Base-by-base conservation (phyloP, 2,113 vertebrate species). In the Gavialis gangeticus region DNA sequence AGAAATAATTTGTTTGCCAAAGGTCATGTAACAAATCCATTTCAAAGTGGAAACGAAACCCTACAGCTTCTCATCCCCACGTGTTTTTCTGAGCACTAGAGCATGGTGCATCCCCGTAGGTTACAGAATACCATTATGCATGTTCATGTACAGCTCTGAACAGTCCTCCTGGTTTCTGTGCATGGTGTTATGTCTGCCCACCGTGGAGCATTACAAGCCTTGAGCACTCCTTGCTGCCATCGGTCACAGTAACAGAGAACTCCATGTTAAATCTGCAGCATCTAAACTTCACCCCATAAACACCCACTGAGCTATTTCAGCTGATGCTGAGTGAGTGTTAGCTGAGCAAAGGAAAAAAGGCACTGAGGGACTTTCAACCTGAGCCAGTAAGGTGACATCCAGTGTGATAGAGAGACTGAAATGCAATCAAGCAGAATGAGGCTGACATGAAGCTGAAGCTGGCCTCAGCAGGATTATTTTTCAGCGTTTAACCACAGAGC, bases 391-490 rank as follows among this genome's bases (percentile, higher is more conserved):
- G 2, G 4, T 92, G 84, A 90, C 67, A 28, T 94, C 71, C 81
- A 63, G 81, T 89, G 73, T 30, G 67, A 54, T 24, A 82, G 57
- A 77, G 46, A 37, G 12, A 54, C 46, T 64, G 11, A 86, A 82
- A 85, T 54, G 59, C 56, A 92, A n/a, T 28, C 90, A 86, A 89
- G 87, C 86, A 92, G 92, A 96, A 95, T 46, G 60, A 34, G 57
- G 63, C 58, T 94, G 89, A 92, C 1, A 4, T 37, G 59, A 80
- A 80, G 81, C 76, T 55, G n/a, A 81, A 84, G 54, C 5, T 88
- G 63, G 85, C n/a, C 3, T 78, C 67, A 75, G 62, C 64, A 82
- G 84, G 34, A 13, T 8, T 84, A 21, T 84, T 92, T 79, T 59
- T 87, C 75, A 93, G 75, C 62, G 5, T 75, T 87, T 91, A 64